phyloP scores from a whole-genome alignment of 2,888 invertebrate genomes.

The Cryptus viduatorius region DNA sequence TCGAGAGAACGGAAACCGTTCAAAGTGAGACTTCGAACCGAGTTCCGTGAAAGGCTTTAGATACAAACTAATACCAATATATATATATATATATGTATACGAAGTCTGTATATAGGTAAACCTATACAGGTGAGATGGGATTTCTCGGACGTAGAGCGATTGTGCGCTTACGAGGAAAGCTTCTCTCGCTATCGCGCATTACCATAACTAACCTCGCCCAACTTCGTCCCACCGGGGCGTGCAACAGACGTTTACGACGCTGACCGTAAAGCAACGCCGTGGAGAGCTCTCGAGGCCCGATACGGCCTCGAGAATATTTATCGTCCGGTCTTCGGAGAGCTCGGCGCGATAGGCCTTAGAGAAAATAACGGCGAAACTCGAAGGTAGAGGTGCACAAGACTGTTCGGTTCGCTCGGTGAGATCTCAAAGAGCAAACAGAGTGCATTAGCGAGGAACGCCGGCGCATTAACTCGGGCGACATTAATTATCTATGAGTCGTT shows the following conservation, averaged over 20 bases:
- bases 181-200: constrained; percentile 59
- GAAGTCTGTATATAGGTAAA: background rate
- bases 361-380: constrained; percentile 38
- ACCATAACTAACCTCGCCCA: constrained; percentile 71
- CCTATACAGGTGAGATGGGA: constrained; percentile 42
- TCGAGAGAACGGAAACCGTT: constrained; percentile 12
- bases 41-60: constrained; percentile 54
- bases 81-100: background rate
- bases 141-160: constrained; percentile 60
- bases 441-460: constrained; percentile 62
- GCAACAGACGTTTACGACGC: constrained; percentile 58
- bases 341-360: background rate
- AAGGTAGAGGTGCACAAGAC: constrained; percentile 22
- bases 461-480: constrained; percentile 3
- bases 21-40: constrained; percentile 31
- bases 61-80: constrained; percentile 25
- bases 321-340: constrained; percentile 50
- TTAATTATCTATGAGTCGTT: constrained; percentile 7
- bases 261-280: constrained; percentile 54
- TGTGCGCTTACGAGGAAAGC: constrained; percentile 61
- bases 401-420: background rate
- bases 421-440: constrained; percentile 37
- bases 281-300: constrained; percentile 44
- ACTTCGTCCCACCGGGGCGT: constrained; percentile 49
- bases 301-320: constrained; percentile 67